Base-by-base conservation (phyloP, 2,797 vertebrate genomes). In the Alcedo atthis region DNA sequence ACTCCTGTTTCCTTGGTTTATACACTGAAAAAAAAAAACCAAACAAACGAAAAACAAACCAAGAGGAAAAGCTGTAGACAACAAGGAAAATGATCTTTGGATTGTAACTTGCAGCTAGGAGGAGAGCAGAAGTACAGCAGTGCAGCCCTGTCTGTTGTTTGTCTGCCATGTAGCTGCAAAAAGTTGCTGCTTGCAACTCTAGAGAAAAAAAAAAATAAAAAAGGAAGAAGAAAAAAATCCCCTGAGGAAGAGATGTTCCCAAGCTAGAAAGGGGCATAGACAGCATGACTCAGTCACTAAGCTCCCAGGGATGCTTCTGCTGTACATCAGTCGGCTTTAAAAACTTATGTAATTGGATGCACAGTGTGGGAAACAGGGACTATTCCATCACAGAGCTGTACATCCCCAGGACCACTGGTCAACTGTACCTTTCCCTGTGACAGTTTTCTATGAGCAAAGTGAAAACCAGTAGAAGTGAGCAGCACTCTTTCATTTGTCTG, bases 1-100 rank as follows among this genome's bases (percentile, higher is more conserved):
- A 79, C 6, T 26, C 42, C 25, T 42, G 22, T 57, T 92, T 88
- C 37, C 48, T 73, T 40, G 6, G 42, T 42, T 64, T 0, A 21
- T 24, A 33, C 24, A 69, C 12, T 51, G 45, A 71, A 90, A 61
- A 18, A 76, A 15, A 40, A 37, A 37, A 37, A 37, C 11, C 10
- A 35, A 11, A 37, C 12, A 37, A 37, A 37, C 37, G 6, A 37
- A 37, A 13, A 37, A 37, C 11, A 37, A 37, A 46, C 30, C 45
- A 90, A 77, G 42, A 85, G 16, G n/a, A 80, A 77, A 85, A 82
- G n/a, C 30, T 82, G 35, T 37, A 63, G 63, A 82, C 24, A 76
- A 82, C 24, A 71, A 68, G 35, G 26, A 79, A 88, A 88, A 73
- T 45, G 3, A 53, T 61, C n/a, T 82, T 54, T 61, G 32, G 45